Evolutionary conservation across 2,797 vertebrate species (phyloP), one percentile per base, ranked within the genome.

Genomic region (Ateles fusciceps): DNA sequence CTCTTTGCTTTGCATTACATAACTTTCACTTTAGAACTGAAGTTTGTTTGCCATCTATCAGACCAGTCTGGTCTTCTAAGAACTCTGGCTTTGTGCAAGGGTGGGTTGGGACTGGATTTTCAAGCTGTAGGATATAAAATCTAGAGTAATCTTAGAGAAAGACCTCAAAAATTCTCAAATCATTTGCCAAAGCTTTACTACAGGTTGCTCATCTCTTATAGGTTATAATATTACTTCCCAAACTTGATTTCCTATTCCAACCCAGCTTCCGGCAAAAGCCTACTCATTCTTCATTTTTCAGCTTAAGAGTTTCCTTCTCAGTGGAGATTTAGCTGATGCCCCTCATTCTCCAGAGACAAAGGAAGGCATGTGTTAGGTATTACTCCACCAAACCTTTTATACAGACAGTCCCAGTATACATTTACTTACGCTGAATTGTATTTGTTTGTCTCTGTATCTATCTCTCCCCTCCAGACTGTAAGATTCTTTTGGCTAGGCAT

Each of bases 21-120:
- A 89, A 80, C 36, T 93, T 91, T 86, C 48, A 91, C 64, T 55
- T 83, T 71, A 83, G 71, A 44, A 87, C 59, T 93, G 71, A 90
- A 61, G 48, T 59, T 61, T 87, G n/a, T 78, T 44, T 74, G 61
- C 39, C 72, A 89, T 61, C 44, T 72, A 75, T 48, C 52, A 85
- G 12, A 57, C 30, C 39, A 95, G 17, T 80, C 46, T 75, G 48
- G 11, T 57, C n/a, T 81, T 94, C 42, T 42, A 86, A 81, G 57
- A 87, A 78, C 42, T 71, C 68, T 19, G 15, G n/a, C 44, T 86
- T 86, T 76, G 15, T 59, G 48, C 42, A 91, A 10, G 44, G 17
- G 13, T 84, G 46, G 48, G 12, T 39, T 72, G 44, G 28, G 46
- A 78, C 52, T 71, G 7, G 57, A 68, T 76, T 95, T 48, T 93